Conservation (phyloP, 2,888 invertebrate genomes). For the Creontiades dilutus region DNA sequence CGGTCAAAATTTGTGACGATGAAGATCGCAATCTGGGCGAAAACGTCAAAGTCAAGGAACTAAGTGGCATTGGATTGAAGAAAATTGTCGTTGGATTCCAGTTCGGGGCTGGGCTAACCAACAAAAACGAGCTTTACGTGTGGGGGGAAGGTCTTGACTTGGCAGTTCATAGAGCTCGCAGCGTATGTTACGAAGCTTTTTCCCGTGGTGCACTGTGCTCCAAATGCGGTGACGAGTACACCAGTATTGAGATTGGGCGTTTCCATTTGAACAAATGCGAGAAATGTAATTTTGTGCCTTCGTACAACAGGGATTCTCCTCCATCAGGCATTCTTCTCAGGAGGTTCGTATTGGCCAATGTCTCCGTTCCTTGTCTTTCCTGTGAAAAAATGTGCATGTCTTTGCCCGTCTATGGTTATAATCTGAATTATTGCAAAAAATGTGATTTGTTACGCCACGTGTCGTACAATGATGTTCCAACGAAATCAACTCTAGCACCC, state of each 20-base stretch:
- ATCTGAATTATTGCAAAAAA: constrained; percentile 1
- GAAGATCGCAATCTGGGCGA: neutral
- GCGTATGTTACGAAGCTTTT: neutral
- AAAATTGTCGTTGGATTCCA: constrained; percentile 43
- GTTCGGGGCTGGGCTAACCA: constrained; percentile 17
- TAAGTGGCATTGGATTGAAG: constrained; percentile 1
- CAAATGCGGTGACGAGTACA: neutral
- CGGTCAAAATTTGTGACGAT: neutral
- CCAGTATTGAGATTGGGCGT: neutral
- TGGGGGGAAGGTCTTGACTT: constrained; percentile 26
- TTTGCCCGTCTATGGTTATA: neutral
- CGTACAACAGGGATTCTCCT: neutral
- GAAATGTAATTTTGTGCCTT: neutral
- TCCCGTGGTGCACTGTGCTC: neutral
- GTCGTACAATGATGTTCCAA: neutral
- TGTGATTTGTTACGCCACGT: constrained; percentile 14
- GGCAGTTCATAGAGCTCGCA: neutral
- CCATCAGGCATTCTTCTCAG: neutral
- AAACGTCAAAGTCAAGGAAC: constrained; percentile 19
- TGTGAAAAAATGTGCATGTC: neutral
- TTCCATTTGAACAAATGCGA: constrained; percentile 3
- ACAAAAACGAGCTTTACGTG: neutral
- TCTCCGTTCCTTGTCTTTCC: neutral
- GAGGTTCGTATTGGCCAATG: neutral
- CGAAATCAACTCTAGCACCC: neutral